Percentiles rank a stretch among this genome's conserved stretches.
phyloP scores from a whole-genome alignment of 1,140 invertebrate genomes.

The Homalodisca vitripennis region DNA sequence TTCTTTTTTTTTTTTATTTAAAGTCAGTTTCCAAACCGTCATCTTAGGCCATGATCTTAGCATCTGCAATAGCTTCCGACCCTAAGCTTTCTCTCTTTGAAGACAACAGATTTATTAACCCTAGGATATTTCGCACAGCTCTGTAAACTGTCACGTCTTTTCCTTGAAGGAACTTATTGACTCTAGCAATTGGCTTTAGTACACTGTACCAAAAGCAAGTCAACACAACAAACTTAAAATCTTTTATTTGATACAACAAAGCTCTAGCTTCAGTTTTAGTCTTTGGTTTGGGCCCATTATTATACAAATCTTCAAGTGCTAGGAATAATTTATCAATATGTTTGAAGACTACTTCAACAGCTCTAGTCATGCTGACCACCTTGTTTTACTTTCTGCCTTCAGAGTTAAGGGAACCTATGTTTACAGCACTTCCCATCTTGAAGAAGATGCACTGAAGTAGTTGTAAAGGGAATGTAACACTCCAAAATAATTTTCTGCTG shows the following conservation, averaged over 20 bases:
- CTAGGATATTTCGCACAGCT: not conserved
- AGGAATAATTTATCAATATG: not conserved
- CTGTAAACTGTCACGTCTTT: not conserved
- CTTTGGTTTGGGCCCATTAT: not conserved
- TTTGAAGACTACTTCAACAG: constrained; percentile 5
- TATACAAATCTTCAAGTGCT: not conserved
- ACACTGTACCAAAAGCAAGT: not conserved
- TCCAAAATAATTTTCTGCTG: constrained; percentile 7
- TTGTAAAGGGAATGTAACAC: not conserved
- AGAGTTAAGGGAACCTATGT: not conserved
- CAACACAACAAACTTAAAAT: constrained; percentile 8
- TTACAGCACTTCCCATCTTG: constrained; percentile 19
- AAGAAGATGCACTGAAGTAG: not conserved
- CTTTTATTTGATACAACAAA: not conserved
- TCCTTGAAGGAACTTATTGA: not conserved
- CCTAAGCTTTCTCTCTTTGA: not conserved
- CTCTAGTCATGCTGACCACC: not conserved
- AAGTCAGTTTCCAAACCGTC: constrained; percentile 1
- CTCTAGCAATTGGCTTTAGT: not conserved
- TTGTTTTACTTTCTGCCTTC: not conserved
- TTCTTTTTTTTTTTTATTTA: constrained; percentile 3
- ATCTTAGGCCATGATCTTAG: not conserved
- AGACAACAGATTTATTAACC: not conserved
- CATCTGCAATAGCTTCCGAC: not conserved
- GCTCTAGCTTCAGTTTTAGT: not conserved